phyloP scores from a whole-genome alignment of 2,888 invertebrate genomes.

The Synergus laeviventris region DNA sequence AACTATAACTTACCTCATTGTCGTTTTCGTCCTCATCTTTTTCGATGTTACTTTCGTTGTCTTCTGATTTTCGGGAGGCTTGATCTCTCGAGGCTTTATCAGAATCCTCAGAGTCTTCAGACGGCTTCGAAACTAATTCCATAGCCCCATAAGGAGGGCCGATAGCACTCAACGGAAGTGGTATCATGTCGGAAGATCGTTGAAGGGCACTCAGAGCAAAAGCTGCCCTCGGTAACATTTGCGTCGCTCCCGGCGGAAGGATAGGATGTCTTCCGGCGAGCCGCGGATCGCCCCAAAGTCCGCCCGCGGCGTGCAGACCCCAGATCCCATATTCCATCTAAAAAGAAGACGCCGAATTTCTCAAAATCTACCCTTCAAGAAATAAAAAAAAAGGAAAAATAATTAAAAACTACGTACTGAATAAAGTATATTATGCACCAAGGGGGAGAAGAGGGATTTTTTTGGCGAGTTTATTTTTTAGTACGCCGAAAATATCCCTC shows the following conservation, averaged over 20 bases:
- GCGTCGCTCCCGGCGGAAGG: conserved; percentile 65
- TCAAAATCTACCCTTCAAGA: neutral
- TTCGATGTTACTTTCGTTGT: conserved; percentile 71
- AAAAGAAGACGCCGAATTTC: conserved; percentile 22
- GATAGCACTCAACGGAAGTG: conserved; percentile 60
- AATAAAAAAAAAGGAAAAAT: neutral
- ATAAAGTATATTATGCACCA: too few species aligned
- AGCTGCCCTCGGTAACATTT: conserved; percentile 68
- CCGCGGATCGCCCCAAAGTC: conserved; percentile 73
- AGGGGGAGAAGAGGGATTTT: too few species aligned
- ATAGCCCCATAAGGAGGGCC: conserved; percentile 68
- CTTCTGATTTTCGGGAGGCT: conserved; percentile 55
- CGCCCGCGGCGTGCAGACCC: conserved; percentile 72
- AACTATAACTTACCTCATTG: conserved; percentile 58
- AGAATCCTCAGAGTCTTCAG: conserved; percentile 46
- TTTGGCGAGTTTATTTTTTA: too few species aligned
- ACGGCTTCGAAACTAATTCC: conserved; percentile 66
- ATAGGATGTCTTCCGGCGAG: conserved; percentile 70
- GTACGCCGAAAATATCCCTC: too few species aligned
- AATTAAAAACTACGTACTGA: too few species aligned
- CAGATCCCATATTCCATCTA: conserved; percentile 76
- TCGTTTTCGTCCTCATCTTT: conserved; percentile 65
- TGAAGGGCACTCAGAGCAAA: conserved; percentile 70
- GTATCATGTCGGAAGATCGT: conserved; percentile 62
- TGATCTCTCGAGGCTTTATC: conserved; percentile 45